Base-by-base conservation (phyloP, 2,888 invertebrate species). In the Malachius bipustulatus region DNA sequence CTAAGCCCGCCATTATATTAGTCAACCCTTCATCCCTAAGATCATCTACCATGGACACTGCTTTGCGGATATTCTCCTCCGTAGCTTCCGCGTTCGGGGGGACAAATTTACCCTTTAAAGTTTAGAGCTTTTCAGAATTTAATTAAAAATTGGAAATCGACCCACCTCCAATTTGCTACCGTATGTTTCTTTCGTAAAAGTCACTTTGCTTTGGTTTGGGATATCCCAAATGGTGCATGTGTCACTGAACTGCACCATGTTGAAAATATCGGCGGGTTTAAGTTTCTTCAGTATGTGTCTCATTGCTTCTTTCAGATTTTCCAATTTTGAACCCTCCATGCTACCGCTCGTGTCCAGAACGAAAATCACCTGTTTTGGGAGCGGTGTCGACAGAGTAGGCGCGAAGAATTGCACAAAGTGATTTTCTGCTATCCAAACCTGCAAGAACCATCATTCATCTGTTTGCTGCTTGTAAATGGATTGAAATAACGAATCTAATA, bases 321-420 rank as follows among this genome's bases (percentile, higher is more conserved):
- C 57, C 26, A 80, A 67, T 61, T 77, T 79, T 32, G 64, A 62
- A 16, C 73, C 80, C 44, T 61, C 59, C 82, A 82, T 82, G 31
- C 80, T 80, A 4, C 78, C 78, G 14, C 78, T 78, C 0, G 75
- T 71, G 54, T 82, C 82, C 48, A 82, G 60, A 4, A 81, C 75
- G 54, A 82, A 82, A 3, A 81, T 67, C 4, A 76, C 73, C 48
- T 77, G 71, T 52, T 80, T 79, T 37, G 62, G 65, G 26, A 78
- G 59, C 2, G 73, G 68, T 10, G 65, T 60, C 40, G 75, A 55
- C 10, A 69, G 63, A 2, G 59, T 51, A 1, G 80, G 80, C 4
- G 78, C 71, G 55, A 77, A 76, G 60, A 77, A 79, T 49, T 80
- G 79, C 2, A 79, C 75, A 57, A 81, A 81, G 55, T 77, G 78